phyloP scores from a whole-genome alignment of 2,888 invertebrate genomes.

The Cremastinae sp. region DNA sequence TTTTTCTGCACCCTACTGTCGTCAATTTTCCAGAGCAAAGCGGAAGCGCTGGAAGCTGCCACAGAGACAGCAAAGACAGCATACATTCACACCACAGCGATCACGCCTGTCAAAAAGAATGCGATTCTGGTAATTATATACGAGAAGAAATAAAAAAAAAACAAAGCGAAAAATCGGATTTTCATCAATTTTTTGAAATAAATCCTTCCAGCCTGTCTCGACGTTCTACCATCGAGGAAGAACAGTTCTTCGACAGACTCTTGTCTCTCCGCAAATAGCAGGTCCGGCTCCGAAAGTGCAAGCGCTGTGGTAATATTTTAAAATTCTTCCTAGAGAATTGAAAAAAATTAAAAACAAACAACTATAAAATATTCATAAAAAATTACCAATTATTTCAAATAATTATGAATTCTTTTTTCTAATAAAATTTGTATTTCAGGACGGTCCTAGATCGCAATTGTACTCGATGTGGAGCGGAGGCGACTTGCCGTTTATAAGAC shows the following conservation, averaged over 20 bases:
- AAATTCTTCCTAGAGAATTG: not conserved
- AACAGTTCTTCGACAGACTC: conserved; percentile 85
- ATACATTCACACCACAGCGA: conserved; percentile 75
- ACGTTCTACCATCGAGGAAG: conserved; percentile 82
- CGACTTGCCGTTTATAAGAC: conserved; percentile 80
- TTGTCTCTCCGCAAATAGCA: conserved; percentile 83
- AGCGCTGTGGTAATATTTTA: conserved; percentile 76
- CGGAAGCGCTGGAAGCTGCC: conserved; percentile 74
- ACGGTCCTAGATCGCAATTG: conserved; percentile 79
- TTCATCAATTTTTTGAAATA: not conserved
- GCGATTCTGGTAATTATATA: conserved; percentile 71
- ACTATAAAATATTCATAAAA: too few species aligned
- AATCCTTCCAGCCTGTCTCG: conserved; percentile 66
- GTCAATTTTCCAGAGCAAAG: conserved; percentile 73
- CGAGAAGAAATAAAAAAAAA: not conserved
- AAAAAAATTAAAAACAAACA: not conserved
- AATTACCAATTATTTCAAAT: too few species aligned
- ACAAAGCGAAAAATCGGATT: conserved; percentile 1
- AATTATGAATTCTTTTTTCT: not conserved
- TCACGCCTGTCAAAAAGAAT: conserved; percentile 75
- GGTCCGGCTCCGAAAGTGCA: conserved; percentile 82
- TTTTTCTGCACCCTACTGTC: conserved; percentile 7
- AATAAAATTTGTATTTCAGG: conserved; percentile 70
- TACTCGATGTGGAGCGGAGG: conserved; percentile 82
- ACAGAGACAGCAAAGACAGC: conserved; percentile 78